phyloP scores from a whole-genome alignment of 2,888 invertebrate species.

The Hylaea fasciaria region DNA sequence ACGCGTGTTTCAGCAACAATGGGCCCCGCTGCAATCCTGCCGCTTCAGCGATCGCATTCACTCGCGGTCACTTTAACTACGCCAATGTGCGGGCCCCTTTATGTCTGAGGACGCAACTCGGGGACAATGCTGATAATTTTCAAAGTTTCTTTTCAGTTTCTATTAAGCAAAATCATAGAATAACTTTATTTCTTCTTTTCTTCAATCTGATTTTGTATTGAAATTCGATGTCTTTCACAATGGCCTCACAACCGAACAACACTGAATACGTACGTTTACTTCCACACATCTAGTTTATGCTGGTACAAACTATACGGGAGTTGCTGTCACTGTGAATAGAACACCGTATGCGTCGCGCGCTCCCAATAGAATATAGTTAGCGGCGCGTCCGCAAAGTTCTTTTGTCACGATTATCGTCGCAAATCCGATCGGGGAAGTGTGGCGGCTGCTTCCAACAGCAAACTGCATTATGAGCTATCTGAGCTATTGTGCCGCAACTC shows the following conservation, averaged over 20 bases:
- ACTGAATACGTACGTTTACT: conserved; percentile 13
- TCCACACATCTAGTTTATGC: conserved; percentile 22
- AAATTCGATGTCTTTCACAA: neutral
- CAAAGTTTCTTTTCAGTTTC: conserved; percentile 23
- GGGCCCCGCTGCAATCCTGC: conserved; percentile 41
- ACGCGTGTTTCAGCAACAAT: conserved; percentile 40
- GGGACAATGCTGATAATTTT: conserved; percentile 58
- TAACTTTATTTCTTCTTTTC: no score
- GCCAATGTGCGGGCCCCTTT: conserved; percentile 71
- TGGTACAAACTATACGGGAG: conserved; percentile 33
- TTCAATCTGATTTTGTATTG: neutral
- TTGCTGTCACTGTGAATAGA: conserved; percentile 65
- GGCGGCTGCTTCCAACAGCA: conserved; percentile 78
- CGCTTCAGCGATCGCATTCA: conserved; percentile 58
- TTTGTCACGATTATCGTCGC: conserved; percentile 83
- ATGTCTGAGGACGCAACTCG: conserved; percentile 65
- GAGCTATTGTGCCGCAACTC: conserved; percentile 69
- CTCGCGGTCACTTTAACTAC: conserved; percentile 67
- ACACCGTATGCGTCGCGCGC: conserved; percentile 59
- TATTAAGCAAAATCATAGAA: no score
- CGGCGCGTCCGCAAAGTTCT: conserved; percentile 76
- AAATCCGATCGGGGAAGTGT: conserved; percentile 83
- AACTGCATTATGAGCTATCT: conserved; percentile 84
- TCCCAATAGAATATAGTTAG: conserved; percentile 65
- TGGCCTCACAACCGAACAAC: conserved; percentile 17